Percentiles rank a stretch among this genome's conserved stretches.
phyloP scores from a whole-genome alignment of 2,888 invertebrate species.

The Metalampra italica region DNA sequence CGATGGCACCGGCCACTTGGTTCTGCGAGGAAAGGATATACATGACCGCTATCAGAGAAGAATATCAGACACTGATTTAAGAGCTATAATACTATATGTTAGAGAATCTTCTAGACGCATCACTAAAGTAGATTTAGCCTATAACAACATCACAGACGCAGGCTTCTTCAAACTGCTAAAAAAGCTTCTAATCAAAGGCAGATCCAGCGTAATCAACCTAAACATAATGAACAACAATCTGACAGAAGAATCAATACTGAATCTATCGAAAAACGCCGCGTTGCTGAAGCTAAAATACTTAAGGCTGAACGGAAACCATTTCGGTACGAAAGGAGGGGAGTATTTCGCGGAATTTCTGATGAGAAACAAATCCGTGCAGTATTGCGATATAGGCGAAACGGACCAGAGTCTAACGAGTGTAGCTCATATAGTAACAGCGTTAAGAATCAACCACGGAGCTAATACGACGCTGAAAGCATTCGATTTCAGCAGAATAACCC shows the following conservation, averaged over 20 bases:
- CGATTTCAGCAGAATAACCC: conserved; percentile 57
- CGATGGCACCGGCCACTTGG: conserved; percentile 70
- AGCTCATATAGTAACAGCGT: conserved; percentile 67
- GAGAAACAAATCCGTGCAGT: conserved; percentile 61
- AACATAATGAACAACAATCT: conserved; percentile 79
- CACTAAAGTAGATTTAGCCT: conserved; percentile 71
- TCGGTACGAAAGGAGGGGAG: conserved; percentile 74
- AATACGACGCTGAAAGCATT: conserved; percentile 53
- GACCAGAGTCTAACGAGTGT: conserved; percentile 77
- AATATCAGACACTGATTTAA: conserved; percentile 67
- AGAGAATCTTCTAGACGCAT: conserved; percentile 58
- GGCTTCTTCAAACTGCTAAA: conserved; percentile 66
- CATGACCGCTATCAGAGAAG: conserved; percentile 59
- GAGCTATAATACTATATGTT: conserved; percentile 68
- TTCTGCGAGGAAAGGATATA: conserved; percentile 73
- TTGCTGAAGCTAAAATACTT: conserved; percentile 68
- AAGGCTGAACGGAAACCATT: conserved; percentile 78
- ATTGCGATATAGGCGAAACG: conserved; percentile 78
- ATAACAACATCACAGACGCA: conserved; percentile 75
- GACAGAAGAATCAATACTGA: conserved; percentile 52
- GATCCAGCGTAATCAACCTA: conserved; percentile 70
- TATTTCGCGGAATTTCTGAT: conserved; percentile 69
- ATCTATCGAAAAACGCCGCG: conserved; percentile 49
- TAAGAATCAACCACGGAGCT: conserved; percentile 55
- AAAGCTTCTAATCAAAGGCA: conserved; percentile 54